Percentiles rank a stretch among this genome's conserved stretches.
These are phyloP conservation scores for Cavia aperea DNA, from an alignment of 2,113 vertebrate species.

Conservation along the genomic window DNA sequence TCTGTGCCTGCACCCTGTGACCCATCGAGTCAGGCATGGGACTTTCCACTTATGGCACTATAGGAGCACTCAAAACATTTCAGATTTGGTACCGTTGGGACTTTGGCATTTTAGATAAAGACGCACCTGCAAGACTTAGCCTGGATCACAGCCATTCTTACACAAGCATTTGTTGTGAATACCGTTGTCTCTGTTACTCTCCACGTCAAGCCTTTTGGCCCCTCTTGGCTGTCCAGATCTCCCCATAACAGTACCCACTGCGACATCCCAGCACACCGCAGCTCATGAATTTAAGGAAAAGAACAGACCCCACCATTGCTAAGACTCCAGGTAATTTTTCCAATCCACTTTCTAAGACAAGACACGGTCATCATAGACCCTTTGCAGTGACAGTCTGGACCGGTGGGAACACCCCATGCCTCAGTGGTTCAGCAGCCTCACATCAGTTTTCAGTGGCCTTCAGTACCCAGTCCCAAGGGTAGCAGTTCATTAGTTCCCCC, in stretches of 20 bases:
- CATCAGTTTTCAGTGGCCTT: slow-evolving; percentile 35
- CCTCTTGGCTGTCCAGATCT: slow-evolving; percentile 3
- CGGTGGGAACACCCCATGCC: slow-evolving; percentile 46
- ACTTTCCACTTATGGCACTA: neutral
- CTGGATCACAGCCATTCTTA: neutral
- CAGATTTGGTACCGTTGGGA: neutral
- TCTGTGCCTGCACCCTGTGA: neutral
- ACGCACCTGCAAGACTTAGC: neutral
- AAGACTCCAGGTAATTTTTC: slow-evolving; percentile 58
- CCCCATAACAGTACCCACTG: neutral
- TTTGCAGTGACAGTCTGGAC: slow-evolving; percentile 30
- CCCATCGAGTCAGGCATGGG: neutral
- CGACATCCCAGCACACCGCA: neutral
- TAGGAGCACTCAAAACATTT: neutral
- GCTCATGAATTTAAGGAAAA: neutral
- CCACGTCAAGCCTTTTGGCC: neutral
- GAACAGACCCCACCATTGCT: neutral
- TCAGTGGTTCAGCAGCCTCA: slow-evolving; percentile 45
- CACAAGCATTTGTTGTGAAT: neutral
- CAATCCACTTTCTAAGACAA: slow-evolving; percentile 43
- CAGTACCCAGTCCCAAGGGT: slow-evolving; percentile 51
- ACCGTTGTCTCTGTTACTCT: neutral
- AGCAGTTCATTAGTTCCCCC: slow-evolving; percentile 67
- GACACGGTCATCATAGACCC: slow-evolving; percentile 45
- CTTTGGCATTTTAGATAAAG: neutral